Percentiles rank a stretch among this genome's conserved stretches.
Conservation (phyloP, 2,888 invertebrate genomes). For the Dendrolimus houi region DNA sequence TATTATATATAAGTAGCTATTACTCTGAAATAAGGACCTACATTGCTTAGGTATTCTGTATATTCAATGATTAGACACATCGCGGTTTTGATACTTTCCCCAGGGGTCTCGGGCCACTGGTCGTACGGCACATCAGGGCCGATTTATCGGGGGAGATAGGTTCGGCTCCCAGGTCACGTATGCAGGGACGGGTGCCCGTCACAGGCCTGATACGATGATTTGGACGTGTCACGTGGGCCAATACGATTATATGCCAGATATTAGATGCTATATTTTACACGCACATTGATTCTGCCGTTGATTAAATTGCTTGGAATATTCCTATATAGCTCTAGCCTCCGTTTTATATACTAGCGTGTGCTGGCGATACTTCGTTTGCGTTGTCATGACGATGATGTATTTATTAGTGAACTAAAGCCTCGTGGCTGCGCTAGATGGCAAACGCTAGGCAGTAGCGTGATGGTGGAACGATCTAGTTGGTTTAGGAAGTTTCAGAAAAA, state of each 20-base stretch:
- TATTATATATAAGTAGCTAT: too few species aligned
- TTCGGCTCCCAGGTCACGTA: slow-evolving; percentile 63
- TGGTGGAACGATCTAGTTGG: too few species aligned
- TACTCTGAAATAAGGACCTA: too few species aligned
- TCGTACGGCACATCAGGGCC: slow-evolving; percentile 29
- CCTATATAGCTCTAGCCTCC: too few species aligned
- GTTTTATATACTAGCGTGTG: neutral
- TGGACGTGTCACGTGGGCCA: slow-evolving; percentile 53
- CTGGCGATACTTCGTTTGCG: neutral
- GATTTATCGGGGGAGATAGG: slow-evolving; percentile 58
- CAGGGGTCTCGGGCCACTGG: slow-evolving; percentile 16
- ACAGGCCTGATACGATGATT: slow-evolving; percentile 63
- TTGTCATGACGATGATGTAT: too few species aligned
- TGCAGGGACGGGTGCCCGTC: slow-evolving; percentile 55
- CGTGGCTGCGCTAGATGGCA: too few species aligned
- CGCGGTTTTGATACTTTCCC: neutral
- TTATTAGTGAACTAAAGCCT: too few species aligned
- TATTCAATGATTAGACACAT: too few species aligned
- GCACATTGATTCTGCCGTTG: neutral
- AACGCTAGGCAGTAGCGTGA: too few species aligned
- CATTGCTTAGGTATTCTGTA: too few species aligned
- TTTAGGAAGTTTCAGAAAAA: too few species aligned
- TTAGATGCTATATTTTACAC: slow-evolving; percentile 18
- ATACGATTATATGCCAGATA: slow-evolving; percentile 18
- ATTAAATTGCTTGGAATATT: neutral